phyloP scores from a whole-genome alignment of 2,797 vertebrate genomes.

The Chrysolophus pictus region DNA sequence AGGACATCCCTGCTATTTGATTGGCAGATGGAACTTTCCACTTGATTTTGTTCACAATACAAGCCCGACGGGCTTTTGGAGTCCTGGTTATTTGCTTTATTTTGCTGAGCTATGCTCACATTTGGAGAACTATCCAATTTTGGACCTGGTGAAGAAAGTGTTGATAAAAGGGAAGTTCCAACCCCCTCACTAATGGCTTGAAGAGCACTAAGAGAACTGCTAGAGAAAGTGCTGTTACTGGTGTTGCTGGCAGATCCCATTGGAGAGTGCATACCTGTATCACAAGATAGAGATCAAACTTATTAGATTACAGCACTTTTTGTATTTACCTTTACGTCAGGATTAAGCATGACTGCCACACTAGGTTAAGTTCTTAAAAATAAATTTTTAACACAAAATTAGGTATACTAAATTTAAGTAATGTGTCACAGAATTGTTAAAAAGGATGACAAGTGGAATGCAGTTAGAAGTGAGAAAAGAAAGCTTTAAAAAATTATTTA shows the following conservation, averaged over 20 bases:
- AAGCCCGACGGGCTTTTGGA: conserved; percentile 90
- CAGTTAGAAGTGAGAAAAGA: not conserved
- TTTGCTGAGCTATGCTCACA: conserved; percentile 85
- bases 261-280: conserved; percentile 91
- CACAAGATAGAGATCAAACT: not conserved
- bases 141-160: conserved; percentile 91
- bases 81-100: conserved; percentile 81
- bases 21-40: conserved; percentile 88
- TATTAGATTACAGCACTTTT: not conserved
- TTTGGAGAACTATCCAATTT: conserved; percentile 93
- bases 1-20: conserved; percentile 87
- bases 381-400: not conserved
- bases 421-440: not conserved
- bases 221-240: conserved; percentile 88
- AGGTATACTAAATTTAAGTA: not conserved
- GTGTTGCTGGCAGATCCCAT: conserved; percentile 87
- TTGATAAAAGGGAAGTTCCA: conserved; percentile 91
- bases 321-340: not conserved
- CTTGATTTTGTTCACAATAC: conserved; percentile 84
- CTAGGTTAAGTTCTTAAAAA: not conserved
- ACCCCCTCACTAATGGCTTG: conserved; percentile 99
- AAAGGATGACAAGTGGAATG: not conserved
- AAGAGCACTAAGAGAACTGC: conserved; percentile 96
- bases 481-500: not conserved
- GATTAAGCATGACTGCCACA: not conserved